These are phyloP conservation scores for Sarcophilus harrisii DNA, from an alignment of 2,797 vertebrate genomes.

Conservation along the genomic window DNA sequence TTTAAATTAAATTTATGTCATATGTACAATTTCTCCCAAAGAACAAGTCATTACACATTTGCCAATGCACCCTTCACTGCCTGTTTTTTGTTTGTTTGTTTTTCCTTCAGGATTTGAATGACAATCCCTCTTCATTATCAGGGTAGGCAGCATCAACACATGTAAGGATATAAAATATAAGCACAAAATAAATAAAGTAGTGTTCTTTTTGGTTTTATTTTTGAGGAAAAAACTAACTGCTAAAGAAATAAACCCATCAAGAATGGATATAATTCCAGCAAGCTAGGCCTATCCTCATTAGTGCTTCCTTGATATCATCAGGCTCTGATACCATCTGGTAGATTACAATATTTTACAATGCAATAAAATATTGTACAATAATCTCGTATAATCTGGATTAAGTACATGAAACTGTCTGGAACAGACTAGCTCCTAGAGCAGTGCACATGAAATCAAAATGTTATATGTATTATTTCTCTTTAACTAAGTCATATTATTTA, in stretches of 20 bases:
- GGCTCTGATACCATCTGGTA: too few relatives aligned
- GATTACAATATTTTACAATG: too few relatives aligned
- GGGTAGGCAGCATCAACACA: background rate
- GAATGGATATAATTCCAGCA: background rate
- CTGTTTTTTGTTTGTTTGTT: background rate
- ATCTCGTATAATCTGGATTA: background rate
- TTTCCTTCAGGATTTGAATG: background rate
- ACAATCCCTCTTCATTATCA: background rate
- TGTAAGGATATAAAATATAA: background rate
- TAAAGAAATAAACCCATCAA: background rate
- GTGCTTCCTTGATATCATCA: background rate
- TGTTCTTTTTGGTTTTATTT: background rate
- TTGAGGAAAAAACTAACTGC: background rate
- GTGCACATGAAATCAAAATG: background rate
- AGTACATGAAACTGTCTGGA: background rate
- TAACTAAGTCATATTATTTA: conserved; percentile 12
- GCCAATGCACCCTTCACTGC: background rate
- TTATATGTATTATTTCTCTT: background rate
- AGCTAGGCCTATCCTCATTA: background rate
- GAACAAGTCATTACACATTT: background rate
- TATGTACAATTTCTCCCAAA: background rate
- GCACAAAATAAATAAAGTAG: background rate
- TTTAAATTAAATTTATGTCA: background rate
- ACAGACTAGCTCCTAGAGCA: background rate
- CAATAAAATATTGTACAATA: too few relatives aligned